These are phyloP conservation scores for Stegodyphus mimosarum DNA, from an alignment of 1,140 invertebrate genomes.

Conservation along the genomic window DNA sequence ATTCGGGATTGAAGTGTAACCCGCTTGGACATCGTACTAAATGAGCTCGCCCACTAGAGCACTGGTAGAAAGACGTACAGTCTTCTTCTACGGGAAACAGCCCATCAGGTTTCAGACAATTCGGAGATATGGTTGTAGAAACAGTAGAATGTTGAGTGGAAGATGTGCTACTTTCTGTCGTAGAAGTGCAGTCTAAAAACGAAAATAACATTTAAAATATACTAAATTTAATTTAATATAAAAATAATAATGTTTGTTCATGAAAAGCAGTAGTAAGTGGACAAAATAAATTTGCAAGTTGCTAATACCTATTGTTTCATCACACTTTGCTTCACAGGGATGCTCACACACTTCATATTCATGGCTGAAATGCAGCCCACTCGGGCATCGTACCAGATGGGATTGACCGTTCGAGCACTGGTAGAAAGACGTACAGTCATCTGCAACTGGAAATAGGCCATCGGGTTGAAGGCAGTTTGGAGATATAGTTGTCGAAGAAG, in stretches of 20 bases:
- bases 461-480: neutral
- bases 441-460: neutral
- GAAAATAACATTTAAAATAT: neutral
- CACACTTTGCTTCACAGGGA: slow-evolving; percentile 25
- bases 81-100: neutral
- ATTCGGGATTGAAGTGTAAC: neutral
- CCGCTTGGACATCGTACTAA: slow-evolving; percentile 1
- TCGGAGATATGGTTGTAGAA: neutral
- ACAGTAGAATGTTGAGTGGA: neutral
- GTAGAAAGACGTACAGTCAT: slow-evolving; percentile 4
- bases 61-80: slow-evolving; percentile 15
- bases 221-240: neutral
- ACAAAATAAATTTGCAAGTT: neutral
- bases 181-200: neutral
- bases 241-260: neutral
- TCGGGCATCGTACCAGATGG: neutral
- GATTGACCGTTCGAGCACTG: slow-evolving; percentile 3
- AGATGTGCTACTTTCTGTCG: neutral
- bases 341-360: neutral
- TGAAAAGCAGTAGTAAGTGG: neutral
- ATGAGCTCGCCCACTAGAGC: neutral
- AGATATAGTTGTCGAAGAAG: neutral
- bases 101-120: slow-evolving; percentile 2
- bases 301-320: slow-evolving; percentile 4
- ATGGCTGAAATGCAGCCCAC: slow-evolving; percentile 22